These are phyloP conservation scores for Chromobotia macracanthus DNA, from an alignment of 2,797 vertebrate species.

Conservation along the genomic window DNA sequence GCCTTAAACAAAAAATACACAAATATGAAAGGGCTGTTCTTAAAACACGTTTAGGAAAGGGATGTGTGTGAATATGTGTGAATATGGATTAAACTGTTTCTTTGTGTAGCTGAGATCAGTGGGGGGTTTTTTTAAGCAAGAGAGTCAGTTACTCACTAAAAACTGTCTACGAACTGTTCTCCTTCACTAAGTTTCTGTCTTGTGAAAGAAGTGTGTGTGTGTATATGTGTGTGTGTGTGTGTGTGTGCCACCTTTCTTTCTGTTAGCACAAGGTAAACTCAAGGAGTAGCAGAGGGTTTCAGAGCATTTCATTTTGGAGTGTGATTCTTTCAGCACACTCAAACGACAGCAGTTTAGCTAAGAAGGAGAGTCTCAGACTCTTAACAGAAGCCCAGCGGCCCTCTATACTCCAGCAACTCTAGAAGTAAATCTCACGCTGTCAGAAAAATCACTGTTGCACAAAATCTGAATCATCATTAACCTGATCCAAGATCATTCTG, in stretches of 20 bases:
- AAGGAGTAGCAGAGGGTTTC: constrained; percentile 65
- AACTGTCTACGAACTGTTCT: constrained; percentile 65
- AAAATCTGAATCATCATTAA: background rate
- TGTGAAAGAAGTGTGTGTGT: constrained; percentile 57
- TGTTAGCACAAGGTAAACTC: constrained; percentile 60
- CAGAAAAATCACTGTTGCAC: background rate
- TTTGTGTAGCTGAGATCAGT: constrained; percentile 48
- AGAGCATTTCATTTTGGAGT: constrained; percentile 77
- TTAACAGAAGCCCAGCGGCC: no score
- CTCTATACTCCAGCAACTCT: no score
- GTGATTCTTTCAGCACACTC: constrained; percentile 71
- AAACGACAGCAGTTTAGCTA: constrained; percentile 20
- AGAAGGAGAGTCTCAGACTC: background rate
- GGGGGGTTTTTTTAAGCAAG: constrained; percentile 65
- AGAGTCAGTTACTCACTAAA: constrained; percentile 70
- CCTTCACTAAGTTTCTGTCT: constrained; percentile 59
- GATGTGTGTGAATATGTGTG: constrained; percentile 18
- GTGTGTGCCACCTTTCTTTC: constrained; percentile 34
- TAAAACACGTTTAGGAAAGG: constrained; percentile 47
- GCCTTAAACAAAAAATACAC: constrained; percentile 41
- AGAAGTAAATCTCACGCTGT: no score
- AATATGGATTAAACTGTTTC: constrained; percentile 18
- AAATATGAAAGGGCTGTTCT: constrained; percentile 52
- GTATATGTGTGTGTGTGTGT: constrained; percentile 29
- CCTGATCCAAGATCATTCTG: background rate